phyloP scores from a whole-genome alignment of 2,113 vertebrate genomes.

The Silurus asotus region DNA sequence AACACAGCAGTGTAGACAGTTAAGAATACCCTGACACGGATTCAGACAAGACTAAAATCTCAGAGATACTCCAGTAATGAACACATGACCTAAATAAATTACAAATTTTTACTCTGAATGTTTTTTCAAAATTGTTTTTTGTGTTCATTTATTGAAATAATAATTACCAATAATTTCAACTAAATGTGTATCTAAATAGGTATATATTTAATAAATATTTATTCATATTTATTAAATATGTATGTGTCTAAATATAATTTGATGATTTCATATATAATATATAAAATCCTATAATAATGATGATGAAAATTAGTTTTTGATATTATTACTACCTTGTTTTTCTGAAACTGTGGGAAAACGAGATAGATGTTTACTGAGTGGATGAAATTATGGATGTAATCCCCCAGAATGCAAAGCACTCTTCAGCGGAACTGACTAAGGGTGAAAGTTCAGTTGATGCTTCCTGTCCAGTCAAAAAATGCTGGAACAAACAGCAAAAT shows the following conservation, averaged over 20 bases:
- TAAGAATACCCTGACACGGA: background rate
- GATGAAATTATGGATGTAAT: background rate
- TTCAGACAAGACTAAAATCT: background rate
- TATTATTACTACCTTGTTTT: background rate
- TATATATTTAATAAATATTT: no score
- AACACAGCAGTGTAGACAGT: background rate
- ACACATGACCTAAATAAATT: background rate
- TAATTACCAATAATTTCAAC: background rate
- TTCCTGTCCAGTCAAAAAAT: background rate
- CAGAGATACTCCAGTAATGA: background rate
- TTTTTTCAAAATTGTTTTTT: background rate
- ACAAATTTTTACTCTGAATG: background rate
- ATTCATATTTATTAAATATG: background rate
- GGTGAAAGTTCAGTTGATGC: constrained; percentile 1
- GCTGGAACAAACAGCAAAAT: constrained; percentile 23
- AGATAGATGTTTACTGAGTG: background rate
- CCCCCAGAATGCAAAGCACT: background rate
- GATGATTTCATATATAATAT: background rate
- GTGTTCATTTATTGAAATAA: background rate
- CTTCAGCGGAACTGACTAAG: background rate
- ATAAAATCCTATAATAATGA: background rate
- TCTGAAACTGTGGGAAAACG: background rate
- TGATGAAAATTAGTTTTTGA: background rate
- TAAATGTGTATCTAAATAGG: background rate
- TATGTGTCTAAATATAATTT: background rate